phyloP scores from a whole-genome alignment of 2,888 invertebrate genomes.

The Drosophila percnosoma region DNA sequence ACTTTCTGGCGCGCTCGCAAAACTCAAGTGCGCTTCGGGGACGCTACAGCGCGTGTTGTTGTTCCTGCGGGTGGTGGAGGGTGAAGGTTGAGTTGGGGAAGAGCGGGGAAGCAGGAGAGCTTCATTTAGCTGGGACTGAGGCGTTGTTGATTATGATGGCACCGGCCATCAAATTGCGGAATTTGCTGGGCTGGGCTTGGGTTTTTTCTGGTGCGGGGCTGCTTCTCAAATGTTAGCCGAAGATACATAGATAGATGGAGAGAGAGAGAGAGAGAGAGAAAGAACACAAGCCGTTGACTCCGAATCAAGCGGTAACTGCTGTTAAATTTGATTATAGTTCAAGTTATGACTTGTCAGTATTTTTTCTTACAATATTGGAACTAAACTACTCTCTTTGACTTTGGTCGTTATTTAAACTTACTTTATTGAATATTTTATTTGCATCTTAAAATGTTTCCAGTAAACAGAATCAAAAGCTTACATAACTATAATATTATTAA shows the following conservation, averaged over 20 bases:
- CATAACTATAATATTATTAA: too few relatives aligned
- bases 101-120: not conserved
- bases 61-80: not conserved
- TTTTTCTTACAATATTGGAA: not conserved
- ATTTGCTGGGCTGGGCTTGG: constrained; percentile 37
- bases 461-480: not conserved
- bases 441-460: not conserved
- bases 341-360: constrained; percentile 17
- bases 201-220: constrained; percentile 26
- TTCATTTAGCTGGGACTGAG: constrained; percentile 33
- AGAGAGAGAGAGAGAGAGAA: constrained; percentile 9
- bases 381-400: not conserved
- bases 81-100: not conserved
- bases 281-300: constrained; percentile 23
- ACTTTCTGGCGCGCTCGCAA: constrained; percentile 73
- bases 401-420: not conserved
- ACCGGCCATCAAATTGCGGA: constrained; percentile 67
- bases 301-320: constrained; percentile 36
- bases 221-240: constrained; percentile 11
- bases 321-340: constrained; percentile 41
- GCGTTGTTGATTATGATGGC: constrained; percentile 76
- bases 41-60: constrained; percentile 55
- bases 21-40: constrained; percentile 79
- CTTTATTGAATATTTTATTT: not conserved
- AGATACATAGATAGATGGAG: not conserved